Conservation (phyloP, 1,140 invertebrate species). For the Atta colombica region DNA sequence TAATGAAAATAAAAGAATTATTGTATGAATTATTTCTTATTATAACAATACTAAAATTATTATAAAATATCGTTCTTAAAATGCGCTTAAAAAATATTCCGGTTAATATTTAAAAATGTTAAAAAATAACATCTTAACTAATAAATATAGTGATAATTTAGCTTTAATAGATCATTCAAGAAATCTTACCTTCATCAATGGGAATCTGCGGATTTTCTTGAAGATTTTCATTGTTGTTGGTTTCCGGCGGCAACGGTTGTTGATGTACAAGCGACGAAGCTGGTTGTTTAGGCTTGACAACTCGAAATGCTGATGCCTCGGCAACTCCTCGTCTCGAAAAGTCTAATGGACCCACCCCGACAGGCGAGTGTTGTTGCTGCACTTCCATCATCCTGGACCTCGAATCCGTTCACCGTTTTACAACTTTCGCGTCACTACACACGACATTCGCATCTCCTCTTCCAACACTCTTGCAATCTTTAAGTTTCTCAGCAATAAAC, state of each 20-base stretch:
- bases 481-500: constrained; percentile 28
- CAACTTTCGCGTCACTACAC: constrained; percentile 64
- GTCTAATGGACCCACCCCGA: constrained; percentile 85
- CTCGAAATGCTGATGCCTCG: constrained; percentile 84
- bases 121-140: background rate
- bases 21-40: background rate
- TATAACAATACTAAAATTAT: background rate
- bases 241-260: constrained; percentile 74
- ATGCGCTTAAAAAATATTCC: background rate
- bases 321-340: constrained; percentile 85
- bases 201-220: constrained; percentile 79
- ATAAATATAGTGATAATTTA: background rate
- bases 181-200: constrained; percentile 77
- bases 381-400: constrained; percentile 84
- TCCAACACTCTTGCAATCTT: constrained; percentile 29
- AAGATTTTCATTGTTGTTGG: constrained; percentile 83
- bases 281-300: constrained; percentile 85
- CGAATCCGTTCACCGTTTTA: constrained; percentile 60
- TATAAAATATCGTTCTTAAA: background rate
- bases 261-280: constrained; percentile 77
- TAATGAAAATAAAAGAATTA: background rate
- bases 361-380: constrained; percentile 86
- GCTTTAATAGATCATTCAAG: background rate
- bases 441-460: constrained; percentile 63
- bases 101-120: background rate